Conservation (phyloP, 2,888 invertebrate genomes). For the Biston stratarius region DNA sequence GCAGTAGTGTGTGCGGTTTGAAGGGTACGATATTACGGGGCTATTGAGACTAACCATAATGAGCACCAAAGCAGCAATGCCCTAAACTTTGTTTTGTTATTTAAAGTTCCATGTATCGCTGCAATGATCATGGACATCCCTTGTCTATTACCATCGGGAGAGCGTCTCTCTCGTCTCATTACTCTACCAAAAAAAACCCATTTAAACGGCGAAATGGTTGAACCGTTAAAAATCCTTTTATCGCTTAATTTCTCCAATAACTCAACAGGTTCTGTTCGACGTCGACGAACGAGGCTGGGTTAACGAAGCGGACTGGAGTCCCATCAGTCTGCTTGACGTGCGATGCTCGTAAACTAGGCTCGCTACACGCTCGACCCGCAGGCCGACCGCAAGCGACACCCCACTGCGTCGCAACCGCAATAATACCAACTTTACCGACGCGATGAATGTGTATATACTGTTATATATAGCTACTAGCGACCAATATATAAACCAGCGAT, state of each 20-base stretch:
- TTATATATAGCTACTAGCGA: neutral
- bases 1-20: too few relatives aligned
- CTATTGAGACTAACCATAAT: neutral
- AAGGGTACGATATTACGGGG: too few relatives aligned
- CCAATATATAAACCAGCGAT: too few relatives aligned
- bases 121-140: too few relatives aligned
- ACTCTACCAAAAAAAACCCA: too few relatives aligned
- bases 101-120: too few relatives aligned
- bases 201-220: too few relatives aligned
- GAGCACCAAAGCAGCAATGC: neutral
- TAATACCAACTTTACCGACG: neutral
- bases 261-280: neutral
- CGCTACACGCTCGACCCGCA: constrained; percentile 18
- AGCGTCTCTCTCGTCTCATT: too few relatives aligned
- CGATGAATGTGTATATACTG: neutral
- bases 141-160: too few relatives aligned
- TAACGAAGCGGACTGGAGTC: constrained; percentile 20
- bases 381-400: constrained; percentile 3
- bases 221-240: too few relatives aligned
- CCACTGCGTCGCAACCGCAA: neutral
- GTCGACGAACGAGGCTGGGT: neutral
- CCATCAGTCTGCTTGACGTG: constrained; percentile 10
- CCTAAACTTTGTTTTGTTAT: neutral
- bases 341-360: constrained; percentile 6
- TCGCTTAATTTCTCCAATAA: neutral